phyloP scores from a whole-genome alignment of 1,140 invertebrate genomes.

The Drosophila murphyi region DNA sequence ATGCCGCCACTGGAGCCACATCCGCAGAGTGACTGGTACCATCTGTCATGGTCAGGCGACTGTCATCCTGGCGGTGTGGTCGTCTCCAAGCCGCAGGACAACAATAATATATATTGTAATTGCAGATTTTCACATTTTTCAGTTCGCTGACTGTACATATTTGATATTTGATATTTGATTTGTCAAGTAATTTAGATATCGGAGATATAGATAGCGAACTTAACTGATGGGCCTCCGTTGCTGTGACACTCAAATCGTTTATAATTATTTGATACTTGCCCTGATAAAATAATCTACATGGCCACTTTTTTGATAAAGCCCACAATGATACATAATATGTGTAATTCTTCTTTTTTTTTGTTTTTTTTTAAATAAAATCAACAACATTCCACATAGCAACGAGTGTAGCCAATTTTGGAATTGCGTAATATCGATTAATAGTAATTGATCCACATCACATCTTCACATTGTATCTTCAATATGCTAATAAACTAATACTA shows the following conservation, averaged over 20 bases:
- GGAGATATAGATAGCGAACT: constrained; percentile 22
- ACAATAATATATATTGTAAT: neutral
- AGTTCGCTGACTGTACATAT: constrained; percentile 11
- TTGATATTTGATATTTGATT: constrained; percentile 2
- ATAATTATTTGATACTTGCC: constrained; percentile 35
- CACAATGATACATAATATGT: constrained; percentile 31
- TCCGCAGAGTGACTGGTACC: constrained; percentile 40
- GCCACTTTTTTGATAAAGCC: constrained; percentile 14
- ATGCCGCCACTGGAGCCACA: constrained; percentile 47
- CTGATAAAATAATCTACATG: constrained; percentile 35
- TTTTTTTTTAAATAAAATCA: constrained; percentile 10
- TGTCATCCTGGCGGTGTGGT: constrained; percentile 2
- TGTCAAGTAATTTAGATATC: constrained; percentile 44
- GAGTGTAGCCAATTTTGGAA: neutral
- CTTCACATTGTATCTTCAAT: neutral
- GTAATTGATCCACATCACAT: neutral
- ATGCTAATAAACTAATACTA: constrained; percentile 1
- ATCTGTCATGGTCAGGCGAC: constrained; percentile 15
- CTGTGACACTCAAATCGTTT: constrained; percentile 29
- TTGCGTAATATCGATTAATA: neutral
- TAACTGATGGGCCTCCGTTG: constrained; percentile 30
- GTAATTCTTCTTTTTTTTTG: neutral
- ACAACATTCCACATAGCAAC: constrained; percentile 17
- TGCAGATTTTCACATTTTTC: neutral
- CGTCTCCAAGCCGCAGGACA: neutral